phyloP scores from a whole-genome alignment of 2,888 invertebrate species.

The Neocrepidodera transversa region DNA sequence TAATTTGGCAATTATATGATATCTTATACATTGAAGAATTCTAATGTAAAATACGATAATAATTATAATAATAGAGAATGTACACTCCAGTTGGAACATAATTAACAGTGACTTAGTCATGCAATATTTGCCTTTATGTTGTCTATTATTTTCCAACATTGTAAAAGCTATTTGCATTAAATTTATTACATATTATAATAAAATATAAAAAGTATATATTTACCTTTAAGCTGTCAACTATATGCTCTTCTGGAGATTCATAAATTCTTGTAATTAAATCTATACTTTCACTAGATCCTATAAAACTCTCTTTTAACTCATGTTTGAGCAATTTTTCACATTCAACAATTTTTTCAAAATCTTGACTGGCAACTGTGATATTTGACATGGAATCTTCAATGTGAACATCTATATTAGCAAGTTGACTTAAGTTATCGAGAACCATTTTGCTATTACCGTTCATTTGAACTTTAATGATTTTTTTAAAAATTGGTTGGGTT shows the following conservation, averaged over 20 bases:
- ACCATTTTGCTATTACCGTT: constrained; percentile 39
- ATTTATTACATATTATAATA: too few species aligned
- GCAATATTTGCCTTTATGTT: too few species aligned
- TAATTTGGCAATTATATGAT: too few species aligned
- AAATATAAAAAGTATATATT: constrained; percentile 14
- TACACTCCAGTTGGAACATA: too few species aligned
- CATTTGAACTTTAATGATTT: constrained; percentile 25
- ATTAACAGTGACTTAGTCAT: too few species aligned
- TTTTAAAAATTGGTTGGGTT: constrained; percentile 18
- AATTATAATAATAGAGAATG: too few species aligned
- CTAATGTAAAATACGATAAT: too few species aligned
- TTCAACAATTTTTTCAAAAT: constrained; percentile 31
- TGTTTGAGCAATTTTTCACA: constrained; percentile 19
- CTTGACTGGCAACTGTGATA: constrained; percentile 24
- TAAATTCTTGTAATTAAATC: constrained; percentile 25
- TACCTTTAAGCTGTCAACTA: constrained; percentile 34
- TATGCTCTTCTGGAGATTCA: constrained; percentile 17
- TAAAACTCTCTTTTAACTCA: constrained; percentile 20
- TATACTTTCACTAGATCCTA: constrained; percentile 23
- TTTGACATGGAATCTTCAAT: not conserved
- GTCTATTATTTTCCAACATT: too few species aligned
- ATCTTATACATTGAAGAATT: too few species aligned
- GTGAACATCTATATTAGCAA: constrained; percentile 4
- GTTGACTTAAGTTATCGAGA: constrained; percentile 28
- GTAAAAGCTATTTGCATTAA: too few species aligned